Conservation (phyloP, 1,140 invertebrate species). For the Carcinoscorpius rotundicauda region DNA sequence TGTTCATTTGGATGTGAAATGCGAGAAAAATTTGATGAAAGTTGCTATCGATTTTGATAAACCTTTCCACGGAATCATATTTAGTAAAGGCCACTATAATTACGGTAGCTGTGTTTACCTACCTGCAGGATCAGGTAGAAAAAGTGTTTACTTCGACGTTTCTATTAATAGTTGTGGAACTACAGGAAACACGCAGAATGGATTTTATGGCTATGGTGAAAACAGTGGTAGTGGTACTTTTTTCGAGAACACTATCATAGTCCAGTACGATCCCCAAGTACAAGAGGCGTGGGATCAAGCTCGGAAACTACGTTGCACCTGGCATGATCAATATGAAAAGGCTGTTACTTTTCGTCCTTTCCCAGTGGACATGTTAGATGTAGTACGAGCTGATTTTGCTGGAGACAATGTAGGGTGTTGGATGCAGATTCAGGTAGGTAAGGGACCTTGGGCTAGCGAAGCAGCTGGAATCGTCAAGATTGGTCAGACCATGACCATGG, state of each 20-base stretch:
- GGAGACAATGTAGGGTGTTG: slow-evolving; percentile 81
- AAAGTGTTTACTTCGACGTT: slow-evolving; percentile 82
- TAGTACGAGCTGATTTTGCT: slow-evolving; percentile 79
- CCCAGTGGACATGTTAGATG: slow-evolving; percentile 87
- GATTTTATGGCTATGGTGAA: slow-evolving; percentile 50
- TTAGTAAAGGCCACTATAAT: slow-evolving; percentile 48
- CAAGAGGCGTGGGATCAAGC: slow-evolving; percentile 94
- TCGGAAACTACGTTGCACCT: slow-evolving; percentile 76
- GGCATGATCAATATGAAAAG: slow-evolving; percentile 91
- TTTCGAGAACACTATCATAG: slow-evolving; percentile 86
- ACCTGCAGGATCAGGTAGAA: slow-evolving; percentile 71
- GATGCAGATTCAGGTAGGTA: slow-evolving; percentile 47
- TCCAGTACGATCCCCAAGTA: slow-evolving; percentile 87
- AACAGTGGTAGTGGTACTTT: slow-evolving; percentile 78
- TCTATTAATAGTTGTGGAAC: slow-evolving; percentile 83
- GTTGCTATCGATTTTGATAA: slow-evolving; percentile 28
- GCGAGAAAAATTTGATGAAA: slow-evolving; percentile 30
- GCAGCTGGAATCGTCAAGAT: slow-evolving; percentile 90
- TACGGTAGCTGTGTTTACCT: slow-evolving; percentile 80
- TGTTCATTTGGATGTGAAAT: slow-evolving; percentile 28
- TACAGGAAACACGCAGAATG: slow-evolving; percentile 78
- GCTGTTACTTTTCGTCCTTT: slow-evolving; percentile 86
- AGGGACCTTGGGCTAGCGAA: slow-evolving; percentile 87
- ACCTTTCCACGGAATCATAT: slow-evolving; percentile 29
- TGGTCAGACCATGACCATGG: slow-evolving; percentile 93